Evolutionary conservation across 2,888 invertebrate species (phyloP), one percentile per base, ranked within the genome.

Genomic region (Epirrita christyi): DNA sequence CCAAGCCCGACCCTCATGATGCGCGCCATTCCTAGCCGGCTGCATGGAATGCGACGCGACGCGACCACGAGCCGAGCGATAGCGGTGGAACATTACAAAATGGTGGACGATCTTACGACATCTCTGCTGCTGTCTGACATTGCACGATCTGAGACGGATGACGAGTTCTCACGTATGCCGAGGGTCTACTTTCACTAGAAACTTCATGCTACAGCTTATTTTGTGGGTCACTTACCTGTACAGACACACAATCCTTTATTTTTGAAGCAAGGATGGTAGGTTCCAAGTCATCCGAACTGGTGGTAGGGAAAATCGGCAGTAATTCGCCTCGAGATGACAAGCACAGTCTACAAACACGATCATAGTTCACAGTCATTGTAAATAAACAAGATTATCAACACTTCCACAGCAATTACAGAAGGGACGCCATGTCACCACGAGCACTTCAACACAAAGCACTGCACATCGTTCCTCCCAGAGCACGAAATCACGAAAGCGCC

Each of bases 201-300:
- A 85, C 88, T 76, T 74, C 78, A 74, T 73, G 80, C 70, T 78
- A 76, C 70, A 72, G 72, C 76, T 78, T 80, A 84, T 81, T 84
- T 80, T 74, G 71, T 63, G 76, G 64, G 77, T 75, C 80, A 88
- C 93, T 81, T 88, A 95, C 95, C 94, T 95, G 93, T 64, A 95
- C 93, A 58, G 94, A 92, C 69, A 95, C 89, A 76, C 93, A 94
- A 76, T 93, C 92, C 78, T 92, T 92, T 80, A 95, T 95, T 92
- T 94, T 95, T 66, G 92, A 92, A 63, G 92, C 93, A 72, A 95
- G 89, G 78, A 92, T 84, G 85, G 84, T 78, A 83, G 93, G 81
- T 79, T 92, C 92, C 81, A 87, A 80, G 81, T 88, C 89, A 87
- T 88, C 89, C 82, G 88, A 86, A 89, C 90, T 91, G 92, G 88